Conservation (phyloP, 1,140 invertebrate genomes). For the Nasonia giraulti region DNA sequence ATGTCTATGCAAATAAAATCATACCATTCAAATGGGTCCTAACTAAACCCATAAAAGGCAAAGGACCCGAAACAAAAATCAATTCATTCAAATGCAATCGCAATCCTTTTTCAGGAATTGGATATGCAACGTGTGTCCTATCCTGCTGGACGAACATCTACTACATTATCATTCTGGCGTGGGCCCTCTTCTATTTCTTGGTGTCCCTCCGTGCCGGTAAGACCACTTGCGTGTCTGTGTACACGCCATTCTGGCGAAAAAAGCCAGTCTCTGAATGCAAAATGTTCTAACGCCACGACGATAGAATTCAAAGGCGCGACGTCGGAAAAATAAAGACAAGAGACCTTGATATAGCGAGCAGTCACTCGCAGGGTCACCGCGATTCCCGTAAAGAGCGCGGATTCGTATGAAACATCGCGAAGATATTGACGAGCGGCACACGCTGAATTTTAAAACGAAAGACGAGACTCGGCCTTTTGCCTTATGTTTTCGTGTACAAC, state of each 20-base stretch:
- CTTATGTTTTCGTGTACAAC: too few species aligned
- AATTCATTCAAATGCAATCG: not conserved
- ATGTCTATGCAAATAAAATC: too few species aligned
- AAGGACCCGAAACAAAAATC: not conserved
- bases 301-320: not conserved
- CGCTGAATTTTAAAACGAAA: conserved; percentile 2
- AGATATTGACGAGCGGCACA: not conserved
- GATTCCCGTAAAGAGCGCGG: not conserved
- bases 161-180: conserved; percentile 98
- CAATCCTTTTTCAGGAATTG: conserved; percentile 83
- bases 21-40: too few species aligned
- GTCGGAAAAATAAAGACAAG: not conserved
- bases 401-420: too few species aligned
- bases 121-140: conserved; percentile 96
- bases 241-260: not conserved
- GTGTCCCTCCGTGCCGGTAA: conserved; percentile 83
- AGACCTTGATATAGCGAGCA: not conserved
- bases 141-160: conserved; percentile 98
- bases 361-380: not conserved
- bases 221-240: not conserved
- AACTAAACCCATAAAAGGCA: too few species aligned
- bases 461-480: too few species aligned
- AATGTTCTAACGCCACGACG: not conserved
- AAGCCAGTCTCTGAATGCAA: not conserved
- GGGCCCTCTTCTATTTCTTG: conserved; percentile 96